These are phyloP conservation scores for Trogon surrucura DNA, from an alignment of 2,113 vertebrate genomes.

Conservation along the genomic window DNA sequence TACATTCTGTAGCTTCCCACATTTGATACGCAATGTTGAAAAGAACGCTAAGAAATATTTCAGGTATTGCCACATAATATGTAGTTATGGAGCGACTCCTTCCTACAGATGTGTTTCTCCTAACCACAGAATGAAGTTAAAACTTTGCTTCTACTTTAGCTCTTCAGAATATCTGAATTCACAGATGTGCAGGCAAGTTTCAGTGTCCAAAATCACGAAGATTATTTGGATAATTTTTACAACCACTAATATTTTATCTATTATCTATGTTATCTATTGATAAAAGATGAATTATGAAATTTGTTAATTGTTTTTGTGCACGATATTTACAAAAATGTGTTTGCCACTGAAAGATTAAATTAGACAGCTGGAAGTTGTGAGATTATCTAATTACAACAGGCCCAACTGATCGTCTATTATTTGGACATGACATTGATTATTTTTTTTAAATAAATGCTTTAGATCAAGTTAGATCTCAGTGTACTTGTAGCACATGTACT, in stretches of 20 bases:
- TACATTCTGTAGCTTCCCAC: not conserved
- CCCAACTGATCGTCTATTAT: not conserved
- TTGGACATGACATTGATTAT: not conserved
- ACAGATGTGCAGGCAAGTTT: not conserved
- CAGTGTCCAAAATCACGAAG: not conserved
- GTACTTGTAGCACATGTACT: not conserved
- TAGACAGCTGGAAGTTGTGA: not conserved
- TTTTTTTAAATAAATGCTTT: not conserved
- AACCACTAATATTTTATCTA: not conserved
- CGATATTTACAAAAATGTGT: not conserved
- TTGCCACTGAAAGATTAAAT: not conserved
- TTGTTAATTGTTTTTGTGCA: not conserved
- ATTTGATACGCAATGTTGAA: not conserved
- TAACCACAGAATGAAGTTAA: not conserved
- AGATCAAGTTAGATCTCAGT: not conserved
- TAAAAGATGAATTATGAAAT: not conserved
- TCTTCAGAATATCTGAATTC: not conserved
- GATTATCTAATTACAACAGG: not conserved
- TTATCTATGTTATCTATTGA: not conserved
- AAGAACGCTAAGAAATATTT: not conserved
- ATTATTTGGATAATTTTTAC: not conserved
- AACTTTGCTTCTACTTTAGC: not conserved
- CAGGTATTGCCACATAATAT: not conserved
- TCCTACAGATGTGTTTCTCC: not conserved
- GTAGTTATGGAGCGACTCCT: not conserved